Evolutionary conservation across 23 tunicate genomes (phyloP), one percentile per base, ranked within the genome.

Genomic region (Botrylloides violaceus): DNA sequence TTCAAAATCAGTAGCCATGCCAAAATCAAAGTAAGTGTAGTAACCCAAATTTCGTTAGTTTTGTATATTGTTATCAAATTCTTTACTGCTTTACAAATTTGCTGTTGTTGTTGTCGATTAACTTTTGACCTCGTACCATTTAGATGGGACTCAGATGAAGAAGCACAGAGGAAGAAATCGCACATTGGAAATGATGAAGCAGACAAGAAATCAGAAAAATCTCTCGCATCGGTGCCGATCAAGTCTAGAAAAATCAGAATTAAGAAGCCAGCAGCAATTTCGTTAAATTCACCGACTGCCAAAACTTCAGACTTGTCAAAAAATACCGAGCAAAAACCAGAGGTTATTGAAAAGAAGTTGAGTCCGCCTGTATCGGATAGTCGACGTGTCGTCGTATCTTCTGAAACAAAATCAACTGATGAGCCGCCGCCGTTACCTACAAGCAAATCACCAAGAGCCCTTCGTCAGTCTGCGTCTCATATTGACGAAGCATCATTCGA

Each of bases 131-230:
- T 32, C 18, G 21, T 65, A 12, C 31, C 7, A 12, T 68, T 43
- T 43, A 68, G 74, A 25, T 68, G 74, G 74, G 74, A 68, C 0
- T 68, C 74, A n/a, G 74, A 68, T 43, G 74, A 68, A 20, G 74
- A 68, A 38, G 26, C 23, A 4, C 24, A 12, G 39, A n/a, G 24
- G 20, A 18, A 43, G n/a, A 35, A 37, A 37, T 18, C 62, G 18
- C 27, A 19, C 74, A 38, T 24, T 26, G 1, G 19, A n/a, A 37
- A 38, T 19, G 29, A 65, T 9, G 37, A 68, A 0, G 74, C 18
- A 32, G 24, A 55, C 26, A 55, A 31, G 1, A 68, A 68, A 37
- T 56, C 63, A 20, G 38, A 24, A 1, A 43, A 37, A 68, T 19
- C 32, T 3, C 9, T 9, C 28, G 23, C 74, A 28, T 18, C 65